Evolutionary conservation across 1,140 invertebrate genomes (phyloP).

Genomic region (Drosophila aff.): DNA sequence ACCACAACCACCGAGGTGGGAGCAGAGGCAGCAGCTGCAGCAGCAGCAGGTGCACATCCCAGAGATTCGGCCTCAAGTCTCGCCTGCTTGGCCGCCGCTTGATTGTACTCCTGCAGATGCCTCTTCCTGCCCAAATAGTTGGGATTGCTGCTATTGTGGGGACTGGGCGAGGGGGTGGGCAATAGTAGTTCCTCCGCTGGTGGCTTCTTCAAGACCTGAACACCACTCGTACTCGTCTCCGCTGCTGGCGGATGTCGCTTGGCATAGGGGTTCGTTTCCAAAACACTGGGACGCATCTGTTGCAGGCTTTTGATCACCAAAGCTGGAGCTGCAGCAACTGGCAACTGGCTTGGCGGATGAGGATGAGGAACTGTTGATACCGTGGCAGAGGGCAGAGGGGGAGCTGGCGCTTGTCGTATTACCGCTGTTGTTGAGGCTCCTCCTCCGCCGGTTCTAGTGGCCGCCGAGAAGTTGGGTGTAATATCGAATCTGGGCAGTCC

Average conservation of each 20-base stretch:
- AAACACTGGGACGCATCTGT: constrained; percentile 56
- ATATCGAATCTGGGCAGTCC: constrained; percentile 87
- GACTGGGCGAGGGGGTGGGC: constrained; percentile 27
- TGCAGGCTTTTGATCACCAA: constrained; percentile 52
- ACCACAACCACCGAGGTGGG: constrained; percentile 32
- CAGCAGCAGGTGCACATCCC: not conserved
- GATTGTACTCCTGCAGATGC: constrained; percentile 77
- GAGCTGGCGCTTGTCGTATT: constrained; percentile 44
- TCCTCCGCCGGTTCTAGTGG: constrained; percentile 3
- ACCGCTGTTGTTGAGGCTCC: constrained; percentile 33
- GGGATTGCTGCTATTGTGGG: constrained; percentile 67
- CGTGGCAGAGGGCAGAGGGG: constrained; percentile 5
- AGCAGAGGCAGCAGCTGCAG: not conserved
- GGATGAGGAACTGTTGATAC: constrained; percentile 11
- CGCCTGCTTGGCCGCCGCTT: constrained; percentile 60
- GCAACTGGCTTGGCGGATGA: not conserved
- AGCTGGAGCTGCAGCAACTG: constrained; percentile 20
- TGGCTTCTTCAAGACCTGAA: constrained; percentile 15
- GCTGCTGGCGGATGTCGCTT: constrained; percentile 40
- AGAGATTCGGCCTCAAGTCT: constrained; percentile 40
- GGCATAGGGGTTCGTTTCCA: constrained; percentile 54
- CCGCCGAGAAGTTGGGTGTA: constrained; percentile 87
- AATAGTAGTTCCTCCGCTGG: constrained; percentile 40
- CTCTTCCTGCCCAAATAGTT: constrained; percentile 76
- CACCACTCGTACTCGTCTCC: constrained; percentile 60